A percentile compares a stretch with the other conserved stretches of the same genome.
Evolutionary conservation across 2,888 invertebrate species (phyloP).

Genomic region (Eudasyphora cyanicolor): DNA sequence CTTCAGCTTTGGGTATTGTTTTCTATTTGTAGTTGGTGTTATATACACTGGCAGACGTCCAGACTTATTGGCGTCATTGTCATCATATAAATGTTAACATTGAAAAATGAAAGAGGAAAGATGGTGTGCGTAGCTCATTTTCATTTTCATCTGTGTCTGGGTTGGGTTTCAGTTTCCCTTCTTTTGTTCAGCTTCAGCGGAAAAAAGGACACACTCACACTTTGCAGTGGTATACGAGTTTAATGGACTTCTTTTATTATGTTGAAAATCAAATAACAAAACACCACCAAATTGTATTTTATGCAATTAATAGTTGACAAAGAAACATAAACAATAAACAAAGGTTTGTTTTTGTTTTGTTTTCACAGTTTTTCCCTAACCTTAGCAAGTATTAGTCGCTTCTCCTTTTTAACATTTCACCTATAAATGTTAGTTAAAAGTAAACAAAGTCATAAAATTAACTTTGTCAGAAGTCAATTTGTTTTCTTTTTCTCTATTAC

Average conservation of each 20-base stretch:
- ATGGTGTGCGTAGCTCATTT: neutral
- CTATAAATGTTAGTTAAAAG: neutral
- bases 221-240: neutral
- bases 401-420: too few relatives aligned
- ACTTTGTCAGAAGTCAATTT: neutral
- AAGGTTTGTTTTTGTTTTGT: too few relatives aligned
- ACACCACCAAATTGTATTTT: neutral
- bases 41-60: conserved; percentile 67
- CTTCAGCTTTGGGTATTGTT: conserved; percentile 26
- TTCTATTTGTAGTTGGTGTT: conserved; percentile 22
- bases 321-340: too few relatives aligned
- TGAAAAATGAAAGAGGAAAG: conserved; percentile 10
- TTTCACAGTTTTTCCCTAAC: too few relatives aligned
- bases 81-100: conserved; percentile 67
- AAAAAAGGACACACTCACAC: neutral
- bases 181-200: neutral
- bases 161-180: neutral
- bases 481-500: too few relatives aligned
- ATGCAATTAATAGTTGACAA: neutral
- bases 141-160: neutral
- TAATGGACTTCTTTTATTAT: neutral
- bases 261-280: neutral
- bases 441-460: neutral
- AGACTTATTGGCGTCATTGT: conserved; percentile 74
- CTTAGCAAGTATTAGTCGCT: too few relatives aligned